Evolutionary conservation across 2,113 vertebrate species (phyloP).

Genomic region (Chloroceryle aenea): DNA sequence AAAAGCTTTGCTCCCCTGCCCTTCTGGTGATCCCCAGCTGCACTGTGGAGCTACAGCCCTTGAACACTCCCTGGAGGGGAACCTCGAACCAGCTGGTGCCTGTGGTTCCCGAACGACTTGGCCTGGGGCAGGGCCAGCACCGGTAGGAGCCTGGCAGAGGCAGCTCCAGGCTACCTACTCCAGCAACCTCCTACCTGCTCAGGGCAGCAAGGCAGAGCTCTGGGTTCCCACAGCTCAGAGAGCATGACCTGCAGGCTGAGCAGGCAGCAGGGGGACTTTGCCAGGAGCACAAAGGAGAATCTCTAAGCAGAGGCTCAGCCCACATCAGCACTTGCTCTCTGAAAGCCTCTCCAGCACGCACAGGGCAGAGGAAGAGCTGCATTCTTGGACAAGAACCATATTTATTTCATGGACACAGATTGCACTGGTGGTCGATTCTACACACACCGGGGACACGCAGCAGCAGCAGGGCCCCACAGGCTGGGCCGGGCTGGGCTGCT

Average conservation of each 20-base stretch:
- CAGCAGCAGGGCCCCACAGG: neutral
- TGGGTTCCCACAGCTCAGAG: neutral
- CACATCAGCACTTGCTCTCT: neutral
- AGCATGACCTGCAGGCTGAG: neutral
- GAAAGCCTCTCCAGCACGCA: rapidly evolving
- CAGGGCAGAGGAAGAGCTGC: neutral
- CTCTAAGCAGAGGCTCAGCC: neutral
- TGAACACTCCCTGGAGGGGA: neutral
- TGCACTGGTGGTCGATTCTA: slow-evolving; percentile 57
- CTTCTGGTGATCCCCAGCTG: neutral
- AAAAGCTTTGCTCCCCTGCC: neutral
- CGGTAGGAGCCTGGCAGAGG: neutral
- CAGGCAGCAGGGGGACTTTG: neutral
- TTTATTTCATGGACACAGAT: slow-evolving; percentile 81
- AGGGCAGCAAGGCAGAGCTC: neutral
- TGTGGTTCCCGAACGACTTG: no score
- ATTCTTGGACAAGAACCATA: slow-evolving; percentile 57
- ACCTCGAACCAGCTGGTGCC: neutral
- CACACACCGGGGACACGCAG: slow-evolving; percentile 5
- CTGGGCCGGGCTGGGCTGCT: neutral
- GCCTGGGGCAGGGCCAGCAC: rapidly evolving
- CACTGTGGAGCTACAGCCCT: neutral
- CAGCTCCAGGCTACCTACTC: neutral
- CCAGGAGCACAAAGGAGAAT: neutral
- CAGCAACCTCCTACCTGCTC: neutral